Conservation (phyloP, 2,113 vertebrate species). For the Peucedramus taeniatus region DNA sequence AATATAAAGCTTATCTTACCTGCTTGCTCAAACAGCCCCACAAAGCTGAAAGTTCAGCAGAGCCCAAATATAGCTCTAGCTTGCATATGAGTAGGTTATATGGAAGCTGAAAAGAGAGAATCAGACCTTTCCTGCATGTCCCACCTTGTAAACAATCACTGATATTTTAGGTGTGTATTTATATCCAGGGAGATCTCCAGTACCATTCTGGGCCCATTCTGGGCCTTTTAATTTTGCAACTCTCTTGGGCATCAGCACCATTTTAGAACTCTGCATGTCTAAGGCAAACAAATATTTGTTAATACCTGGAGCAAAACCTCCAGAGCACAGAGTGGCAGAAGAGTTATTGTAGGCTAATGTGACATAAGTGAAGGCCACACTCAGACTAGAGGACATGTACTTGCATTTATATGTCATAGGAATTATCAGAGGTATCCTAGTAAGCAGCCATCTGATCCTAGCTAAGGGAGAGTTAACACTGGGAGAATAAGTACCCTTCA, state of each 20-base stretch:
- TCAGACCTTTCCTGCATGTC: neutral
- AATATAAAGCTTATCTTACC: neutral
- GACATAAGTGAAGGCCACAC: accelerated
- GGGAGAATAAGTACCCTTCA: accelerated
- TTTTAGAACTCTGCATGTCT: neutral
- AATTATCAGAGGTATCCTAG: neutral
- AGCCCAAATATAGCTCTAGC: neutral
- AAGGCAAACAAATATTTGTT: neutral
- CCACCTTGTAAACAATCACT: neutral
- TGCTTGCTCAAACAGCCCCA: neutral
- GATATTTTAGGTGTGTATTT: neutral
- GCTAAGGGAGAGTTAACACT: neutral
- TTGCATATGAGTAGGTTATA: neutral
- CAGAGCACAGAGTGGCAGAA: neutral
- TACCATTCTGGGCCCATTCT: neutral
- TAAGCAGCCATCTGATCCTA: neutral
- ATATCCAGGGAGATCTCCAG: neutral
- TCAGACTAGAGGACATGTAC: neutral
- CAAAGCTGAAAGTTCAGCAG: neutral
- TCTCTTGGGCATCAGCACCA: neutral
- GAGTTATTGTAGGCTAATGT: neutral
- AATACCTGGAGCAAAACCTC: neutral
- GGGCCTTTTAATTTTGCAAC: neutral
- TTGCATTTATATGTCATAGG: neutral
- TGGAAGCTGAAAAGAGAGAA: neutral